Conservation (phyloP, 2,888 invertebrate species). For the Metacarcinus magister region DNA sequence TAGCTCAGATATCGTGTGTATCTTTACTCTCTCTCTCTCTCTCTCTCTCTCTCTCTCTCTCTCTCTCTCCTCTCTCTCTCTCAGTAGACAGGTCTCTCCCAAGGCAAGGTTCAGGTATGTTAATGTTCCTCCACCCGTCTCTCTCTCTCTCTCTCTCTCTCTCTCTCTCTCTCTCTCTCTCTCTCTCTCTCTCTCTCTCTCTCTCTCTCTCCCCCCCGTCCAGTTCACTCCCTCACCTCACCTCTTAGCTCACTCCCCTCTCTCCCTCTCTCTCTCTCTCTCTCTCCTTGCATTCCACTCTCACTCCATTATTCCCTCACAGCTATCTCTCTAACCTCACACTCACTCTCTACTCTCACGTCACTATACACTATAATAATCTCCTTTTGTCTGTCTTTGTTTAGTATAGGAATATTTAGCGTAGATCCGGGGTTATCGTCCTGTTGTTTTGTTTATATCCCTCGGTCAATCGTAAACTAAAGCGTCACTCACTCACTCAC, state of each 20-base stretch:
- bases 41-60: conserved; percentile 35
- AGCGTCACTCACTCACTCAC: background rate
- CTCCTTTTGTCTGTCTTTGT: too few relatives aligned
- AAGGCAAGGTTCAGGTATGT: background rate
- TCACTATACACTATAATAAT: too few relatives aligned
- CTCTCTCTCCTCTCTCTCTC: background rate
- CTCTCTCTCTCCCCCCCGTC: too few relatives aligned
- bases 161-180: conserved; percentile 1
- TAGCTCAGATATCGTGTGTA: background rate
- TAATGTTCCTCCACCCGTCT: background rate
- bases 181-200: background rate
- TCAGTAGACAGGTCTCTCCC: background rate
- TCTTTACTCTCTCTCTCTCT: background rate
- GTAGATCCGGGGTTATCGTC: too few relatives aligned
- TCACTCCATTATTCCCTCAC: too few relatives aligned
- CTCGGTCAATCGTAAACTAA: background rate
- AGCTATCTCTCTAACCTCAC: too few relatives aligned
- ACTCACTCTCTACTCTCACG: too few relatives aligned
- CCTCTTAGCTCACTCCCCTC: background rate
- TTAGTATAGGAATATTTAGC: too few relatives aligned
- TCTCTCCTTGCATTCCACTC: background rate
- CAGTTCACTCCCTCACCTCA: too few relatives aligned
- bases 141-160: conserved; percentile 20
- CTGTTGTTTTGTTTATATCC: background rate
- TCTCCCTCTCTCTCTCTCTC: background rate